A percentile compares a stretch with the other conserved stretches of the same genome.
phyloP scores from a whole-genome alignment of 2,888 invertebrate species.

The Beris morrisii region DNA sequence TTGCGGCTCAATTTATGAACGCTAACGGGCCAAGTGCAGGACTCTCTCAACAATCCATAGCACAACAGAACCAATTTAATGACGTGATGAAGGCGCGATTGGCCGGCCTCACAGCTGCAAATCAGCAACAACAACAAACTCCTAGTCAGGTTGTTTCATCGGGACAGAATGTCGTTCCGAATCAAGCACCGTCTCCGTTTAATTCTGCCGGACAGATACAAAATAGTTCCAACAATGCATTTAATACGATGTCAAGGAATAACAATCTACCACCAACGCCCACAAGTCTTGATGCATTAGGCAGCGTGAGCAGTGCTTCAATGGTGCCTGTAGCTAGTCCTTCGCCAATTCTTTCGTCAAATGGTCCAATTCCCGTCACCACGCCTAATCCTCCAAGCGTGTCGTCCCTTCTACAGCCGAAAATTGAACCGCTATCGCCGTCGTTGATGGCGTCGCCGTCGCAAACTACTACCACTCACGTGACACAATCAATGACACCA shows the following conservation, averaged over 20 bases:
- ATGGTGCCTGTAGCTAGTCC: conserved; percentile 59
- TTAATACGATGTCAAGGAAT: conserved; percentile 46
- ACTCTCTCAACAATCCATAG: conserved; percentile 57
- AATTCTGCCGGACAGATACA: conserved; percentile 56
- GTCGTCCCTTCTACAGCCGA: conserved; percentile 60
- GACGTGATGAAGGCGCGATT: conserved; percentile 64
- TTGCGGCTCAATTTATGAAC: conserved; percentile 59
- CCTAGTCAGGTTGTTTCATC: conserved; percentile 44
- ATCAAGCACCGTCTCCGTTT: conserved; percentile 63
- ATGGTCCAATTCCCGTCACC: conserved; percentile 59
- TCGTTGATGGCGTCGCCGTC: conserved; percentile 55
- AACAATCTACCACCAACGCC: conserved; percentile 59
- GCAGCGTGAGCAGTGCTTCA: conserved; percentile 43
- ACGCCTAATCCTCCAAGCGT: conserved; percentile 65
- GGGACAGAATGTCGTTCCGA: conserved; percentile 34
- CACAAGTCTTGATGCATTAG: conserved; percentile 48
- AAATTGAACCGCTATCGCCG: conserved; percentile 62
- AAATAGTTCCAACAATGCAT: conserved; percentile 36
- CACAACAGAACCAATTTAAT: conserved; percentile 58
- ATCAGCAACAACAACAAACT: conserved; percentile 44
- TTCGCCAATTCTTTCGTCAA: conserved; percentile 55
- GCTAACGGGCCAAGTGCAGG: conserved; percentile 59
- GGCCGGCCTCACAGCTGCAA: conserved; percentile 41
- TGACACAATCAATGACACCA: conserved; percentile 41
- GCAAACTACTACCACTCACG: conserved; percentile 43